phyloP scores from a whole-genome alignment of 92 coral and sea anemone genomes.

The Diadumene lineata region DNA sequence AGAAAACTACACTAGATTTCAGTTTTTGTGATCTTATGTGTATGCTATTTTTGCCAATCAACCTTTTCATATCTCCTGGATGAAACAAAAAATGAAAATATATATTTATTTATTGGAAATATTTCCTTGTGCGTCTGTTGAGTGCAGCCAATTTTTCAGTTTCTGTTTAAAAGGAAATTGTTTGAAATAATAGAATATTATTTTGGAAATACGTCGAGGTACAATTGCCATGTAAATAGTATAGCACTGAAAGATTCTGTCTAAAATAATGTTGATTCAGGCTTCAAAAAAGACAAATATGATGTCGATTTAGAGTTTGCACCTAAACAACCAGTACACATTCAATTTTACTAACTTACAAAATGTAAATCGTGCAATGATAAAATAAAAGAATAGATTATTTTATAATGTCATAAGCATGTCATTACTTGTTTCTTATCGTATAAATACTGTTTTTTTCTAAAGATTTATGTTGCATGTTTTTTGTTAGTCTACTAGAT shows the following conservation, averaged over 20 bases:
- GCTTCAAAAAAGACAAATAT: conserved; percentile 7
- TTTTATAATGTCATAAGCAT: neutral
- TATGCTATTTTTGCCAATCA: no score
- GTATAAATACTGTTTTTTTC: neutral
- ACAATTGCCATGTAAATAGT: conserved; percentile 3
- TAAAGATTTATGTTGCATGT: conserved; percentile 1
- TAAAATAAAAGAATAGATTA: neutral
- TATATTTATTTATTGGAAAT: no score
- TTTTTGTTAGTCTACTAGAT: neutral
- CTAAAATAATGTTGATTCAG: conserved; percentile 29
- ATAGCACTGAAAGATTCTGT: neutral
- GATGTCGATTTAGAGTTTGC: conserved; percentile 23
- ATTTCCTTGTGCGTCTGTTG: no score
- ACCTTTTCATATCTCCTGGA: conserved; percentile 32
- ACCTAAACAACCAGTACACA: conserved; percentile 31
- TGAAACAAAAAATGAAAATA: conserved; percentile 1
- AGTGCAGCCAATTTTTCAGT: no score
- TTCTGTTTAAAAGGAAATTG: no score
- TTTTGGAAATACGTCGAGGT: neutral
- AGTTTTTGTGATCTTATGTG: no score
- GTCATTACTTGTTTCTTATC: neutral
- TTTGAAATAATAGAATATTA: no score
- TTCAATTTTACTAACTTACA: conserved; percentile 17
- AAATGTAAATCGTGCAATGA: neutral
- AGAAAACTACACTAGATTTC: no score